Conservation (phyloP, 1,140 invertebrate genomes). For the Bilobella aurantiaca region DNA sequence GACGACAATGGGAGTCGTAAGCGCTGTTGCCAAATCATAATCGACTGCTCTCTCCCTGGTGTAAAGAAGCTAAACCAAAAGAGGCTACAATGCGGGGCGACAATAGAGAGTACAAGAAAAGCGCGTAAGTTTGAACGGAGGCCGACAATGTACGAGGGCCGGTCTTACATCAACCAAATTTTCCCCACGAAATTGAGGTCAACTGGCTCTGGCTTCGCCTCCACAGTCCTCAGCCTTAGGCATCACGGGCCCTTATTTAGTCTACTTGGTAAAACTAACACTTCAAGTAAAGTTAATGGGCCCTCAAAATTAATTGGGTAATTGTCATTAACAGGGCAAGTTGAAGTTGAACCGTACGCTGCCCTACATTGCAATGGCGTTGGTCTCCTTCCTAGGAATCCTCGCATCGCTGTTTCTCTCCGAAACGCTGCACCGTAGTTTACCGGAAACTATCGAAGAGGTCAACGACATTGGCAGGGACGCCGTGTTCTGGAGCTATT, state of each 20-base stretch:
- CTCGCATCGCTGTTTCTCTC: constrained; percentile 35
- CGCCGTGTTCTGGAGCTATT: constrained; percentile 37
- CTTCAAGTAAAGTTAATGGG: neutral
- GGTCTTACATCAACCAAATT: too few species aligned
- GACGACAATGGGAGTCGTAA: too few species aligned
- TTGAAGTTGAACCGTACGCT: constrained; percentile 19
- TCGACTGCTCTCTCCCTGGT: too few species aligned
- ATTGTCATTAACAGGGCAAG: constrained; percentile 16
- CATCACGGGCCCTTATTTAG: constrained; percentile 16
- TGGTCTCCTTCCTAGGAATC: constrained; percentile 34
- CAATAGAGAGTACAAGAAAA: too few species aligned
- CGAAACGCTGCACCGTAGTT: constrained; percentile 27
- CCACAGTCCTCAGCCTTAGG: constrained; percentile 10
- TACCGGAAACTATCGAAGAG: constrained; percentile 39
- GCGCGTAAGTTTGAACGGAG: too few species aligned
- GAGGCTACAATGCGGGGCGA: too few species aligned
- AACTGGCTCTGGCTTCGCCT: constrained; percentile 22
- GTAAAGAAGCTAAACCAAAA: too few species aligned
- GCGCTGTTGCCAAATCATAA: too few species aligned
- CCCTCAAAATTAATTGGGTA: neutral
- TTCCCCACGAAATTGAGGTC: constrained; percentile 42
- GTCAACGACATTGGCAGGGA: constrained; percentile 38
- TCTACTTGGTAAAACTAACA: constrained; percentile 15
- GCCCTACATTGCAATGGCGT: constrained; percentile 36
- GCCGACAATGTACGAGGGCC: too few species aligned